phyloP scores from a whole-genome alignment of 2,888 invertebrate species.

The Rhagium mordax region DNA sequence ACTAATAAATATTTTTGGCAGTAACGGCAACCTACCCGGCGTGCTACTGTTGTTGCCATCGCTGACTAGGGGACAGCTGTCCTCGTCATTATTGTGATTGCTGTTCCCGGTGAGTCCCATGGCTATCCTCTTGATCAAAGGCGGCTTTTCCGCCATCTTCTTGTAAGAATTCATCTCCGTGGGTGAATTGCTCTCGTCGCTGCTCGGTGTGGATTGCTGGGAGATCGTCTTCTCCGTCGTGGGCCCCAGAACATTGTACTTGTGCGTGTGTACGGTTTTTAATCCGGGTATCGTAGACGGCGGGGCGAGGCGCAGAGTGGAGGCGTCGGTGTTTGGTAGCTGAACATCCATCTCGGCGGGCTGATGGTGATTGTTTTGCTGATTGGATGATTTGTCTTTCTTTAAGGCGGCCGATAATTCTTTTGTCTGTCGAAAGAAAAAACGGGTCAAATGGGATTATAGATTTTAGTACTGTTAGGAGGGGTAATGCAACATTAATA shows the following conservation, averaged over 20 bases:
- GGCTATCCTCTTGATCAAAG: constrained; percentile 83
- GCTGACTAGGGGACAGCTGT: constrained; percentile 84
- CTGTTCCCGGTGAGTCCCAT: constrained; percentile 79
- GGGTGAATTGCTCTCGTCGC: constrained; percentile 90
- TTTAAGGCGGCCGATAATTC: constrained; percentile 65
- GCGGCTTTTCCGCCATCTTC: constrained; percentile 85
- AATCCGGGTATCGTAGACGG: constrained; percentile 81
- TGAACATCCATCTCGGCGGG: constrained; percentile 72
- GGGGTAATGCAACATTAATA: not conserved
- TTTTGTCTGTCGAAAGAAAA: constrained; percentile 63
- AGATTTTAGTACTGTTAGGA: no score
- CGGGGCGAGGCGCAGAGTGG: constrained; percentile 71
- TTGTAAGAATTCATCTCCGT: constrained; percentile 90
- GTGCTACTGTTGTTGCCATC: constrained; percentile 70
- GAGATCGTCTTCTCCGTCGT: constrained; percentile 66
- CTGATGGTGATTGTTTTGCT: constrained; percentile 57
- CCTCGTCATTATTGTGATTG: constrained; percentile 71
- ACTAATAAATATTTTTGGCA: no score
- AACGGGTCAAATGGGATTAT: constrained; percentile 43
- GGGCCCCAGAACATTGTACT: constrained; percentile 71
- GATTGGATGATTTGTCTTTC: constrained; percentile 59
- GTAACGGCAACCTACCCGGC: constrained; percentile 68
- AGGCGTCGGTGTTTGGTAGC: constrained; percentile 70
- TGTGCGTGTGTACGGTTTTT: constrained; percentile 74
- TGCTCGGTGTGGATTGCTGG: constrained; percentile 77